Percentiles rank a stretch among this genome's conserved stretches.
These are phyloP conservation scores for Xestia rhomboidea DNA, from an alignment of 2,888 invertebrate species.

Conservation along the genomic window DNA sequence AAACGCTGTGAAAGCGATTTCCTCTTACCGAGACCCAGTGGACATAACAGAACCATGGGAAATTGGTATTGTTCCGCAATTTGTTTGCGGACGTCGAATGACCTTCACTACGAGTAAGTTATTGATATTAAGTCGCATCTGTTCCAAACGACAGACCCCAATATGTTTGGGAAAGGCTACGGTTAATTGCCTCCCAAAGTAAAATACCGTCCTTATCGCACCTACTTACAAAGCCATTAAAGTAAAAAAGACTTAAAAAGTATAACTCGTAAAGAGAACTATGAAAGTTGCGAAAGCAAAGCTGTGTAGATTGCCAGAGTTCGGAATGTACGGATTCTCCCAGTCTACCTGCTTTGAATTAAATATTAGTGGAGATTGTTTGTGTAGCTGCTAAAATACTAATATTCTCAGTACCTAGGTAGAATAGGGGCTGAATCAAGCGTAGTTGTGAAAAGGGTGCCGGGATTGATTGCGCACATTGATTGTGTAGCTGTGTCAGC, in stretches of 20 bases:
- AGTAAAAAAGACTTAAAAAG: constrained; percentile 37
- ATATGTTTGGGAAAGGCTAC: constrained; percentile 16
- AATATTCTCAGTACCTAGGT: constrained; percentile 35
- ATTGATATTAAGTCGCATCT: constrained; percentile 45
- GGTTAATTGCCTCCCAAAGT: constrained; percentile 35
- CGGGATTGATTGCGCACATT: constrained; percentile 48
- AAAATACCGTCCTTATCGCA: constrained; percentile 27
- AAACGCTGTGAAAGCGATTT: not conserved
- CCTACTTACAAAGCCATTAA: constrained; percentile 37
- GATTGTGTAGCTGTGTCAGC: constrained; percentile 57
- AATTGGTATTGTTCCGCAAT: constrained; percentile 25
- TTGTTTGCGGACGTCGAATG: constrained; percentile 23
- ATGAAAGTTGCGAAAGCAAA: constrained; percentile 49
- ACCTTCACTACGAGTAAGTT: constrained; percentile 21
- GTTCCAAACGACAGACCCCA: constrained; percentile 12
- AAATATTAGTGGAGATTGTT: constrained; percentile 55
- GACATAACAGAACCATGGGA: not conserved
- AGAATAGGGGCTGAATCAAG: constrained; percentile 26
- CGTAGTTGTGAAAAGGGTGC: not conserved
- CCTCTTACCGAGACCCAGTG: not conserved
- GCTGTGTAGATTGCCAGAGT: constrained; percentile 40
- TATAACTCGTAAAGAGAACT: constrained; percentile 27
- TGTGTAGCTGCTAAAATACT: constrained; percentile 50
- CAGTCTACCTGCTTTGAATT: constrained; percentile 52
- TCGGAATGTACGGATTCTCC: constrained; percentile 14